These are phyloP conservation scores for Archocentrus centrarchus DNA, from an alignment of 2,113 vertebrate species.

Conservation along the genomic window DNA sequence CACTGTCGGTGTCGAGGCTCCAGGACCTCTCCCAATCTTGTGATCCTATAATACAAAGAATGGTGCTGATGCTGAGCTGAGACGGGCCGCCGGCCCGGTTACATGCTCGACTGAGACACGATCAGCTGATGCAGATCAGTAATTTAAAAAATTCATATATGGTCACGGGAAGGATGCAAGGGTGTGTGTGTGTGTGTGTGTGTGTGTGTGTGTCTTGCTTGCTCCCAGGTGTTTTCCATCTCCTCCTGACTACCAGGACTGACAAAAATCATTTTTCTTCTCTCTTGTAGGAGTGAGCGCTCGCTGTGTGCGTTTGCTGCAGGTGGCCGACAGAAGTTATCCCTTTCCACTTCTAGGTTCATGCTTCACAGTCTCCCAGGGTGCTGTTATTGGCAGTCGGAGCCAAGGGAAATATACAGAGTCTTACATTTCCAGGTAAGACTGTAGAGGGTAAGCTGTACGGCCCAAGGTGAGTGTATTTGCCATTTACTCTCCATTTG, in stretches of 20 bases:
- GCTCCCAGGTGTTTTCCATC: neutral
- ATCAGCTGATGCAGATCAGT: slow-evolving; percentile 3
- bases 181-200: too few species aligned
- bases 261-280: neutral
- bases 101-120: slow-evolving; percentile 17
- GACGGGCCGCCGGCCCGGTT: neutral
- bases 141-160: slow-evolving; percentile 7
- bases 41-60: slow-evolving; percentile 20
- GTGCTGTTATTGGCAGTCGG: neutral
- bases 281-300: neutral
- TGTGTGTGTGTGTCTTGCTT: slow-evolving; percentile 16
- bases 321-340: slow-evolving; percentile 29
- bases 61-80: neutral
- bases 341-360: slow-evolving; percentile 20
- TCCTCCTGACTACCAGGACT: neutral
- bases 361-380: slow-evolving; percentile 26
- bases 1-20: neutral
- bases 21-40: slow-evolving; percentile 1
- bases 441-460: neutral
- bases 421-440: neutral
- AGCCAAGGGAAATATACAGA: slow-evolving; percentile 15
- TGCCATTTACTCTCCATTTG: neutral
- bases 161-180: neutral
- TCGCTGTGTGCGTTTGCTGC: slow-evolving; percentile 30
- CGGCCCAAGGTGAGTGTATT: neutral